Base-by-base conservation (phyloP, 2,888 invertebrate species). In the Petrophora chlorosata region DNA sequence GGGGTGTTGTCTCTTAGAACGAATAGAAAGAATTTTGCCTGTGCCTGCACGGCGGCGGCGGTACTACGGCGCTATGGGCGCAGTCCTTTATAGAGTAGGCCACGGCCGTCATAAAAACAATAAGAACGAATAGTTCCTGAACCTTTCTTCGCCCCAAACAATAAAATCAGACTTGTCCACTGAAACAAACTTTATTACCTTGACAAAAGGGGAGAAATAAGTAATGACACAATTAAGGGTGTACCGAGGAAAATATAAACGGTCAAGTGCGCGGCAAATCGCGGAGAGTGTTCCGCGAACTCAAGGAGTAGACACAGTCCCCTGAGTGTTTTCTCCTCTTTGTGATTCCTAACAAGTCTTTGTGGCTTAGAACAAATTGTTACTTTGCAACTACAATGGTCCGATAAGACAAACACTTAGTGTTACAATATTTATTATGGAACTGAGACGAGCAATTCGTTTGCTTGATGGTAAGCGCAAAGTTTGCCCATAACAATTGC, bases 151-250 rank as follows among this genome's bases (percentile, higher is more conserved):
- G 34, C 13, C 17, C 3, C 9, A 7, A 33, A 34, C 45, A 38
- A 45, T 45, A 38, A 40, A 41, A 41, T 33, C 17, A 32, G 36
- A 33, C 38, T 43, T 43, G 42, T 49, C 38, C 49, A 34, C 47
- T 15, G 41, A 26, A 48, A 47, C 29, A 30, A 41, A 49, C 28
- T 49, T 49, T 49, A 49, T 38, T 38, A 22, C 33, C 42, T 47
- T 43, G 36, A 33, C 33, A 43, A 49, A 40, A 39, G 29, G 46
- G 46, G 35, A 30, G 25, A 41, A 47, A 41, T 47, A 47, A 47
- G 34, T 40, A 47, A 47, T 40, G 40, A 36, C 34, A 25, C 17
- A 25, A 47, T 47, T 36, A 36, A 33, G 42, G 40, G 13, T 43
- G 34, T 34, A 29, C 28, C n/a, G 25, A 22, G 15, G 19, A 43